phyloP scores from a whole-genome alignment of 2,888 invertebrate species.

The Aphrophora alni region DNA sequence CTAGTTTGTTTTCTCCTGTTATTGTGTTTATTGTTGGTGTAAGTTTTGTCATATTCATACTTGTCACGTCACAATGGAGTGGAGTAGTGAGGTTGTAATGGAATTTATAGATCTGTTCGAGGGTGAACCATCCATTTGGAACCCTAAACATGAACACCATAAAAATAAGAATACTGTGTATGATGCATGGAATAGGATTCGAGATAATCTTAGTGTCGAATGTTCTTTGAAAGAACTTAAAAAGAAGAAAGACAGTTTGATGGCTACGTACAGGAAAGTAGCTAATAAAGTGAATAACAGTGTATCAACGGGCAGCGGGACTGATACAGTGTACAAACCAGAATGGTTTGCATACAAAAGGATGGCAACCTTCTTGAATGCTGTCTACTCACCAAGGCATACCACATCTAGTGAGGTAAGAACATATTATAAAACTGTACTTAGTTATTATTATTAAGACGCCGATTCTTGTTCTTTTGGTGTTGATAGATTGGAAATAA shows the following conservation, averaged over 20 bases:
- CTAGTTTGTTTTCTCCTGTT: no score
- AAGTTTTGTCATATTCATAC: no score
- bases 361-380: not conserved
- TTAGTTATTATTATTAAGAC: no score
- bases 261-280: not conserved
- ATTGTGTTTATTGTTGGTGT: no score
- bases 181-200: not conserved
- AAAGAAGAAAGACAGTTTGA: not conserved
- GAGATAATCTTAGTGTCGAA: not conserved
- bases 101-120: slow-evolving; percentile 31
- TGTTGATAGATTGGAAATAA: no score
- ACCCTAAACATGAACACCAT: slow-evolving; percentile 25
- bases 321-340: not conserved
- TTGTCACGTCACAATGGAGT: not conserved
- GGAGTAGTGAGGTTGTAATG: not conserved
- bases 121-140: slow-evolving; percentile 30
- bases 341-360: not conserved
- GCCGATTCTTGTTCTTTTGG: no score
- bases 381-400: not conserved
- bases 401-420: not conserved
- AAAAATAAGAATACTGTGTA: slow-evolving; percentile 18
- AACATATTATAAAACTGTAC: no score
- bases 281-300: not conserved
- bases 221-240: not conserved
- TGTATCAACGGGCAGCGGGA: no score